Evolutionary conservation across 2,888 invertebrate species (phyloP).

Genomic region (Lypha dubia): DNA sequence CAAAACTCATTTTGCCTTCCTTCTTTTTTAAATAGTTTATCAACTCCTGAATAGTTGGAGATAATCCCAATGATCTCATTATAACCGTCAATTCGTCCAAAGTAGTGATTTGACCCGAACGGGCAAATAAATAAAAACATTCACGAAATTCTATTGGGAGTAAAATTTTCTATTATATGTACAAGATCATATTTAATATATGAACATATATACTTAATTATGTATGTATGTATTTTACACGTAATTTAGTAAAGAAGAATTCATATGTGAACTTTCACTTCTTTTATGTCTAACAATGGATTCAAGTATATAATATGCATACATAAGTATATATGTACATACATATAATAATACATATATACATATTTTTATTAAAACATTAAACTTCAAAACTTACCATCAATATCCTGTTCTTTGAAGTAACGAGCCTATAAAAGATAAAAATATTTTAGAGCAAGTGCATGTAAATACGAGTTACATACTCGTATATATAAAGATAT

Average conservation of each 20-base stretch:
- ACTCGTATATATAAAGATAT: too few species aligned
- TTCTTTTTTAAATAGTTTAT: slow-evolving; percentile 90
- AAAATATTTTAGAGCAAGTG: neutral
- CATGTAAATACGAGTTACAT: too few species aligned
- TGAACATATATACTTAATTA: neutral
- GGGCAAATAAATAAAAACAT: slow-evolving; percentile 97
- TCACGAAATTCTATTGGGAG: slow-evolving; percentile 92
- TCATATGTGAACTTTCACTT: too few species aligned
- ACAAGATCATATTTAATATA: neutral
- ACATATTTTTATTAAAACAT: neutral
- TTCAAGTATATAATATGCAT: neutral
- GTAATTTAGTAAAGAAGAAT: too few species aligned
- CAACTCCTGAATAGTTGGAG: slow-evolving; percentile 96
- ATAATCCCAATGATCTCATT: slow-evolving; percentile 96
- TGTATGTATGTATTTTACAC: neutral
- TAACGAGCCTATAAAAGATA: slow-evolving; percentile 90
- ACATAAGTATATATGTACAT: neutral
- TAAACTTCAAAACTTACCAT: slow-evolving; percentile 87
- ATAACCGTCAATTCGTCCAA: slow-evolving; percentile 96
- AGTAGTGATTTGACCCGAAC: slow-evolving; percentile 93
- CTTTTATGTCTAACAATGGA: too few species aligned
- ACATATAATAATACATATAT: neutral
- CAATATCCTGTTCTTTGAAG: slow-evolving; percentile 97
- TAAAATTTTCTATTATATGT: neutral
- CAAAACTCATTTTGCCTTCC: slow-evolving; percentile 96